Evolutionary conservation across 2,888 invertebrate species (phyloP), one percentile per base, ranked within the genome.

Genomic region (Aleiodes leptofemur): DNA sequence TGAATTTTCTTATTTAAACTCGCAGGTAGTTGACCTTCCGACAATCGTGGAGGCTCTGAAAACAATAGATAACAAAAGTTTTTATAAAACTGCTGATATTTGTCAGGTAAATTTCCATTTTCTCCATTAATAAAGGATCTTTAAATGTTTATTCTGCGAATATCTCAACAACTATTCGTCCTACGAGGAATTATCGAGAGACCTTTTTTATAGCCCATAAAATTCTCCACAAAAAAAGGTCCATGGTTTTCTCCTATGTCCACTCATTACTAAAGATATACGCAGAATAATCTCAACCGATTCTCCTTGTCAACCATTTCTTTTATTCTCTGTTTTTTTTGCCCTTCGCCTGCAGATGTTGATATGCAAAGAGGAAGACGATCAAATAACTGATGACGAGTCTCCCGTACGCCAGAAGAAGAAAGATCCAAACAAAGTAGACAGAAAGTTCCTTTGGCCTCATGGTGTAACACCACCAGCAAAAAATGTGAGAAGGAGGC

Each of bases 21-120:
- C 82, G 84, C 64, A 93, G 93, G 93, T 98, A 43, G 94, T 97
- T 0, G 98, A 99, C 89, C 90, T 98, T 61, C 98, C 98, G 0
- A 96, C 97, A 5, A 92, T 98, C 7, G 93, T 97, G 14, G 98
- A 99, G 90, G 96, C 97, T 0, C 90, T 96, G 73, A 99, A 99
- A 91, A 98, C 98, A 0, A 96, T 98, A 73, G 99, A 99, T 88
- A 94, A 93, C 78, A 99, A 98, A 90, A 98, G 96, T 84, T 97
- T 99, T 84, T 99, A 99, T 87, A 99, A 99, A 91, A 97, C 98
- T 0, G 97, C 98, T 0, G 99, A 99, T 89, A 94, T 99, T 78
- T 96, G 96, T 84, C 99, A 98, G 92, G 93, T 94, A 86, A 82
- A 53, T 29, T 16, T 9, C 7, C 11, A 9, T 43, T 43, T 43